A percentile compares a stretch with the other conserved stretches of the same genome.
Evolutionary conservation across 2,888 invertebrate genomes (phyloP).

Genomic region (Pecten maximus): DNA sequence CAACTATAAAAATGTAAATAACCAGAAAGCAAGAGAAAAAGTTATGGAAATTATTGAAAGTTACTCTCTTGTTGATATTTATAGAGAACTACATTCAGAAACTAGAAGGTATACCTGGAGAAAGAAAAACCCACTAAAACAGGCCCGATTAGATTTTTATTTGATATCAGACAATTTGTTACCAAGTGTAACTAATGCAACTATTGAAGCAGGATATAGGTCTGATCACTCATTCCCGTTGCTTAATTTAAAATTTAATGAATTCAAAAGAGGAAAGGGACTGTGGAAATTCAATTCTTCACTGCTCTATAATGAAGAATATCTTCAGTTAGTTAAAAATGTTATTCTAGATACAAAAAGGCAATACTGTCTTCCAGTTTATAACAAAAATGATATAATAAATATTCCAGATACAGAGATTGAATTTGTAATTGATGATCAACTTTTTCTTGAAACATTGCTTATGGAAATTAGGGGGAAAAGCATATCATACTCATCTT

Average conservation of each 20-base stretch:
- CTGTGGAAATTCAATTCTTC: too few relatives aligned
- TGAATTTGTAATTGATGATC: conserved; percentile 30
- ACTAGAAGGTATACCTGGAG: conserved; percentile 45
- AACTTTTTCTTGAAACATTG: conserved; percentile 16
- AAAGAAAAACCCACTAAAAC: conserved; percentile 27
- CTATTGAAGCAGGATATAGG: conserved; percentile 38
- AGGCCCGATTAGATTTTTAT: conserved; percentile 44
- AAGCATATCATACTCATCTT: conserved; percentile 33
- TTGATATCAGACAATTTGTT: conserved; percentile 36
- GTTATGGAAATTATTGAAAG: conserved; percentile 37
- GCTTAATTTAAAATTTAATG: conserved; percentile 37
- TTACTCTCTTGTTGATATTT: conserved; percentile 37
- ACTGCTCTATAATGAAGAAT: too few relatives aligned
- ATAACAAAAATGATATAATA: neutral
- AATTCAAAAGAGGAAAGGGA: neutral
- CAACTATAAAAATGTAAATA: conserved; percentile 46
- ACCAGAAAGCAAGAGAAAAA: conserved; percentile 34
- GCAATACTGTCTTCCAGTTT: neutral
- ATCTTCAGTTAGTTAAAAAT: too few relatives aligned
- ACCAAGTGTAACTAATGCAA: neutral
- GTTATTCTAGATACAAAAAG: neutral
- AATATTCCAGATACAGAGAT: too few relatives aligned
- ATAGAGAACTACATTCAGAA: conserved; percentile 34
- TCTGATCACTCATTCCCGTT: conserved; percentile 43
- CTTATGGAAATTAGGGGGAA: conserved; percentile 24